phyloP scores from a whole-genome alignment of 2,888 invertebrate species.

The Nemapogon koenigi region DNA sequence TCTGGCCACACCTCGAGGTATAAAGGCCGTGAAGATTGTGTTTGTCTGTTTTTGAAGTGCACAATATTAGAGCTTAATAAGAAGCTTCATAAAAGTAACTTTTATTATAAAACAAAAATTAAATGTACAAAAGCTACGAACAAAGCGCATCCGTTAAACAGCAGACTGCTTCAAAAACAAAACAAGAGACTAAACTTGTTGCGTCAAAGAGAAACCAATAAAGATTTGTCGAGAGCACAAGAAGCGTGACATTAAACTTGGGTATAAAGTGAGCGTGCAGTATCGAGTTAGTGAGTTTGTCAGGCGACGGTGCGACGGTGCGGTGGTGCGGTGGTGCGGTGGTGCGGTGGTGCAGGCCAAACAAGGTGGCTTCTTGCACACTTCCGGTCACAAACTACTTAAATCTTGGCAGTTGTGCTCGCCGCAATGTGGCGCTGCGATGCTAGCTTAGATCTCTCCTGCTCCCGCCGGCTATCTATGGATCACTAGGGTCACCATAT shows the following conservation, averaged over 20 bases:
- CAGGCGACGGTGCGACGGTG: slow-evolving; percentile 21
- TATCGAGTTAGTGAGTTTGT: slow-evolving; percentile 51
- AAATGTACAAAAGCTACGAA: too few species aligned
- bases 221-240: slow-evolving; percentile 31
- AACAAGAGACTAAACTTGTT: slow-evolving; percentile 29
- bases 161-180: too few species aligned
- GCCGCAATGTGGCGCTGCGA: too few species aligned
- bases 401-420: slow-evolving; percentile 40
- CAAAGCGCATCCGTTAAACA: too few species aligned
- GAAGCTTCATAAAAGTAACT: too few species aligned
- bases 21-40: too few species aligned
- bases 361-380: slow-evolving; percentile 34
- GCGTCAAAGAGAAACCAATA: slow-evolving; percentile 38
- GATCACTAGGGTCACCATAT: neutral
- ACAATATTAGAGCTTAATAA: too few species aligned
- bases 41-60: too few species aligned
- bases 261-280: slow-evolving; percentile 42
- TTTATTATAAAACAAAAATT: too few species aligned
- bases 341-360: too few species aligned
- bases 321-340: too few species aligned
- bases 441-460: neutral
- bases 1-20: too few species aligned
- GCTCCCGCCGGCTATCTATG: neutral
- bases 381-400: slow-evolving; percentile 55
- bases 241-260: slow-evolving; percentile 44